Conservation (phyloP, 2,113 vertebrate species). For the Grammomys surdaster region DNA sequence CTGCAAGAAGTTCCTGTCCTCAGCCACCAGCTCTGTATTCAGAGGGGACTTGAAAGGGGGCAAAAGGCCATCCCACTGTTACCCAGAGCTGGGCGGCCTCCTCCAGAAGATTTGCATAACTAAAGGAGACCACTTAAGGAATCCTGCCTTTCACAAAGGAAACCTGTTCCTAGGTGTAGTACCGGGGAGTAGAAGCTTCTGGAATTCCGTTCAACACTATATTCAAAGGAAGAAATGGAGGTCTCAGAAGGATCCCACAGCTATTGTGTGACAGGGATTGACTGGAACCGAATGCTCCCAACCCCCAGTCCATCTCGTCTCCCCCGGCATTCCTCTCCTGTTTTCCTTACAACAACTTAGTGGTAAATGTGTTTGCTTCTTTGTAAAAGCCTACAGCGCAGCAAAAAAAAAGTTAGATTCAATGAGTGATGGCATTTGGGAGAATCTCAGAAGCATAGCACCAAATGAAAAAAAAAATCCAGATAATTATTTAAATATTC, state of each 20-base stretch:
- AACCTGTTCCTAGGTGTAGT: constrained; percentile 39
- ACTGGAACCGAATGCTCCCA: not conserved
- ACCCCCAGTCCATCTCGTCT: not conserved
- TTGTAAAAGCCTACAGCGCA: not conserved
- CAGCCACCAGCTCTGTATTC: not conserved
- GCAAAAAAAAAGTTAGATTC: not conserved
- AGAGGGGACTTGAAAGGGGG: constrained; percentile 8
- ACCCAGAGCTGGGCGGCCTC: not conserved
- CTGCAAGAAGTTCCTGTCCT: not conserved
- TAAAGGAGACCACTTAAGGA: constrained; percentile 63
- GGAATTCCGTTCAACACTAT: not conserved
- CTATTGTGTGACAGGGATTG: not conserved
- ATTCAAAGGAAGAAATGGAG: not conserved
- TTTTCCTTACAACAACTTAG: not conserved
- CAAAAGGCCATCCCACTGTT: not conserved
- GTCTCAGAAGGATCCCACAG: not conserved
- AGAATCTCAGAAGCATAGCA: not conserved
- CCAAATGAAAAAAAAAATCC: not conserved
- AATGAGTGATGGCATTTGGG: not conserved
- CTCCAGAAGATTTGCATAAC: constrained; percentile 62
- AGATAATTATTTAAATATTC: not conserved
- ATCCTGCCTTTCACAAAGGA: constrained; percentile 45
- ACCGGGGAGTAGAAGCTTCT: not conserved
- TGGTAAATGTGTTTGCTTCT: not conserved
- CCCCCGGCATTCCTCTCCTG: not conserved